phyloP scores from a whole-genome alignment of 2,888 invertebrate genomes.

The Lasioglossum malachurum region DNA sequence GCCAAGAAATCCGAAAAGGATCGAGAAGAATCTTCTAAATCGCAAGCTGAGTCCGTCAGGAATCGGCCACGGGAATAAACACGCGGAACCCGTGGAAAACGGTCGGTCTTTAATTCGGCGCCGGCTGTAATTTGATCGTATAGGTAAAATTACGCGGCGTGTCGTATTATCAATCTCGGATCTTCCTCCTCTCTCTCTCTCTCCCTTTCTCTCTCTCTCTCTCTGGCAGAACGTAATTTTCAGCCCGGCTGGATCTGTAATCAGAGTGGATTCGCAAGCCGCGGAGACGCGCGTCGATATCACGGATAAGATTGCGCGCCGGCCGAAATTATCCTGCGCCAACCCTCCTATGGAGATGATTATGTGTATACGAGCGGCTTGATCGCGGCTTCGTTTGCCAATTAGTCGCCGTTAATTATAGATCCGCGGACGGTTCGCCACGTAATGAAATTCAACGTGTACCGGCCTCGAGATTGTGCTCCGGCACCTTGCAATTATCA shows the following conservation, averaged over 20 bases:
- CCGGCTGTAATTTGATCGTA: slow-evolving; percentile 55
- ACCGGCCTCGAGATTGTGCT: not conserved
- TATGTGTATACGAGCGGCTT: slow-evolving; percentile 6
- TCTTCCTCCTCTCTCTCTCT: not conserved
- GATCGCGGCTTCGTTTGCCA: slow-evolving; percentile 31
- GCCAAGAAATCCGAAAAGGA: not conserved
- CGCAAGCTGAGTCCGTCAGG: slow-evolving; percentile 11
- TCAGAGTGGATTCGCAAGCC: slow-evolving; percentile 32
- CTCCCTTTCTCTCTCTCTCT: not conserved
- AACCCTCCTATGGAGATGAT: slow-evolving; percentile 29
- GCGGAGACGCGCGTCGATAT: slow-evolving; percentile 28
- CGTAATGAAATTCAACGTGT: slow-evolving; percentile 34
- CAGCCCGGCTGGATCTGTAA: slow-evolving; percentile 53
- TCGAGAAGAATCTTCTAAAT: slow-evolving; percentile 18
- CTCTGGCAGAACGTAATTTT: slow-evolving; percentile 38
- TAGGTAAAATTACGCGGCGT: slow-evolving; percentile 47
- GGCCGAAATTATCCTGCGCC: slow-evolving; percentile 39
- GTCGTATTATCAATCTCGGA: slow-evolving; percentile 39
- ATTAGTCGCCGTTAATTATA: slow-evolving; percentile 52
- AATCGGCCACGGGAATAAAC: slow-evolving; percentile 35
- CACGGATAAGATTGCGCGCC: slow-evolving; percentile 37
- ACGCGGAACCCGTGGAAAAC: slow-evolving; percentile 35
- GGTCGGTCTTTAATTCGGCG: slow-evolving; percentile 47
- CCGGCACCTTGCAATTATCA: slow-evolving; percentile 33
- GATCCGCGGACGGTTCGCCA: slow-evolving; percentile 21